Conservation (phyloP, 2,113 vertebrate species). For the Anarhynchus alexandrinus region DNA sequence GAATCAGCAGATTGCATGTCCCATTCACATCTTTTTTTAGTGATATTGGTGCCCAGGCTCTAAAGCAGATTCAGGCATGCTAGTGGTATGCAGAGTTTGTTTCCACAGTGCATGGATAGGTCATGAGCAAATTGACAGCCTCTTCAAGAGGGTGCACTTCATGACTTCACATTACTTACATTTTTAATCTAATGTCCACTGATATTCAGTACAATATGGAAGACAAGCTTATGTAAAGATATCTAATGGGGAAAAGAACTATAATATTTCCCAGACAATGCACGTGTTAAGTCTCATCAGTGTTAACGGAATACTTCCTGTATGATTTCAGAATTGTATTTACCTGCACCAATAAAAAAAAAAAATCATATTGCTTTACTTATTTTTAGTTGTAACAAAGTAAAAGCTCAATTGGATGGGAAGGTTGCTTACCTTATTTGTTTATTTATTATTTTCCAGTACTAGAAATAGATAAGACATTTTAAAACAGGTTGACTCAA, state of each 20-base stretch:
- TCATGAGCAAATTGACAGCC: not conserved
- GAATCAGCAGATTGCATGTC: not conserved
- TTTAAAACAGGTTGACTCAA: not conserved
- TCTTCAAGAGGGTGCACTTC: not conserved
- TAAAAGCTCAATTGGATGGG: not conserved
- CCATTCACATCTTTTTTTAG: not conserved
- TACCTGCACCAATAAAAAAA: not conserved
- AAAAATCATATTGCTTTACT: not conserved
- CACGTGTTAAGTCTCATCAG: not conserved
- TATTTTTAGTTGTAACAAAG: not conserved
- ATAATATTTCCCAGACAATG: not conserved
- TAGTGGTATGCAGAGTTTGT: not conserved
- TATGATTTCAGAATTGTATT: not conserved
- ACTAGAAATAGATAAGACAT: not conserved
- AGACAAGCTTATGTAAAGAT: not conserved
- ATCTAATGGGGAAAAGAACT: not conserved
- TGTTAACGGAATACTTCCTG: not conserved
- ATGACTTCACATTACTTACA: not conserved
- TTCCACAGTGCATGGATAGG: not conserved
- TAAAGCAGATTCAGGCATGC: not conserved
- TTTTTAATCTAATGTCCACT: not conserved
- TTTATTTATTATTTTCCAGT: not conserved
- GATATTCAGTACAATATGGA: not conserved
- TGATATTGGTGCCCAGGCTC: not conserved
- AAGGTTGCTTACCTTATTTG: not conserved